Base-by-base conservation (phyloP, 2,888 invertebrate species). In the Agonopterix alstromeriana region DNA sequence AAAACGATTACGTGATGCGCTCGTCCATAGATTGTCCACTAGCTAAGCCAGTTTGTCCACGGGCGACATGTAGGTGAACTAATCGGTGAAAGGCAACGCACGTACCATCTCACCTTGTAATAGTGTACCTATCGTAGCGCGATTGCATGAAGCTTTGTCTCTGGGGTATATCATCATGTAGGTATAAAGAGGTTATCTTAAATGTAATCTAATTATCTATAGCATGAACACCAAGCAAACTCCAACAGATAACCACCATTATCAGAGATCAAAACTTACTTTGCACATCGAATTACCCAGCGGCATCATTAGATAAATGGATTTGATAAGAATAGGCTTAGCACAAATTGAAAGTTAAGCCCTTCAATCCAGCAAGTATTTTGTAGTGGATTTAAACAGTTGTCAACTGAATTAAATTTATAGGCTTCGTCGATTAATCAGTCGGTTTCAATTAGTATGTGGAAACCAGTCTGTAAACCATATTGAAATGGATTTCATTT, bases 341-440 rank as follows among this genome's bases (percentile, higher is more conserved):
- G 42, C 43, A 43, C 44, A 48, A 48, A 49, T 51, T 53, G 50
- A 53, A 48, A 51, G 48, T 43, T 48, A 47, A 47, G 42, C 12
- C 47, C 17, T 17, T 42, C 36, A 46, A 47, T 43, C n/a, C 27
- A 38, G 36, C 42, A 48, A 27, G 27, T 27, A 27, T 60, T 62
- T 62, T 60, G 61, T 51, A 65, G 61, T 63, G 61, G 54, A 61
- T 61, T 27, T 27, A 5, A 27, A 27, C 27, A 27, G 27, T 27
- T 27, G 27, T 27, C 27, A 27, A 27, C 27, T 27, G 27, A 27
- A 27, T 27, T 27, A 27, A 27, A 27, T 27, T 27, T 27, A 27
- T 27, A 7, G 27, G 27, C 5, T n/a, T 38, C 38, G 38, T 10
- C 38, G n/a, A n/a, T 38, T 38, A 9, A n/a, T 9, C 38, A 38